Evolutionary conservation across 1,140 invertebrate genomes (phyloP), one percentile per base, ranked within the genome.

Genomic region (Agrilus planipennis): DNA sequence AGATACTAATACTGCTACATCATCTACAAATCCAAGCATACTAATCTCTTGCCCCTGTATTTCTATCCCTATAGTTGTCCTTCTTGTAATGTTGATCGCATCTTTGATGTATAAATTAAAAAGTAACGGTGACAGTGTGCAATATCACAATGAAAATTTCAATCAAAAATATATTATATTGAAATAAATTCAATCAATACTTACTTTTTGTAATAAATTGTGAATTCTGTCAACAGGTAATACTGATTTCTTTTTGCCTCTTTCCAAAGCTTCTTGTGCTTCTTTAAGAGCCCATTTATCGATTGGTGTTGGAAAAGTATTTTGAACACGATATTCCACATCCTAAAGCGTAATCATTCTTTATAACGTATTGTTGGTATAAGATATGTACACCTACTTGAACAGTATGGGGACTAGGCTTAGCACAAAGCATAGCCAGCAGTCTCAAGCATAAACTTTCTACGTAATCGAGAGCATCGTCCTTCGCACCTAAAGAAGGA

Each of bases 201-300:
- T 45, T 71, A 91, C 87, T 72, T 91, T 92, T 64, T 90, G 84
- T 34, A 95, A 65, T 46, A 94, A 60, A 34, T 84, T 77, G 63
- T 95, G 91, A 34, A 96, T 80, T 67, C 86, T 89, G 49, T 96
- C 91, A 3, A 85, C 79, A 18, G 91, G 91, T 30, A 89, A 76
- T 14, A 88, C 68, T 4, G 77, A 72, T 44, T 80, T 81, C 48
- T 89, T 87, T 53, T 84, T 87, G 9, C 80, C 81, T 54, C 83
- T 81, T 47, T 85, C 81, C 37, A 89, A 69, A 32, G 85, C 82
- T 47, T 83, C 81, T 48, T 81, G 80, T 1, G 90, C 91, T 60
- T 95, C 89, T 46, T 73, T 75, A 14, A 93, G 74, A 12, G 90
- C 89, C 87, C 89, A 95, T 54, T 79, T 79, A 60, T 95, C 89